These are phyloP conservation scores for Drosophila nr. perissopoda DNA, from an alignment of 2,888 invertebrate genomes.

Conservation along the genomic window DNA sequence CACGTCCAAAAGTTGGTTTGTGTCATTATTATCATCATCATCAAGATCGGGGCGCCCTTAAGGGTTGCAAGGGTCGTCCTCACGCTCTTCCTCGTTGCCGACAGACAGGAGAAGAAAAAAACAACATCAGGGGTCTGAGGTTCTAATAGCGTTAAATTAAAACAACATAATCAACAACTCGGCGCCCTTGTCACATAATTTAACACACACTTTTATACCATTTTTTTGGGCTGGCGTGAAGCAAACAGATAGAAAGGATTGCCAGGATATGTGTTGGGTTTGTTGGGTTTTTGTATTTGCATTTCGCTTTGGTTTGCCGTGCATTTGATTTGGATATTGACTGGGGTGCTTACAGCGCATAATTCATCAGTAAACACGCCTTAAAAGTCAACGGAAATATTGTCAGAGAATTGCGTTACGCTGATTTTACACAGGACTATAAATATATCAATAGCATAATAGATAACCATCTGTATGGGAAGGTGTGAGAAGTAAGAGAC, in stretches of 20 bases:
- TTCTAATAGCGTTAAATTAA: slow-evolving; percentile 83
- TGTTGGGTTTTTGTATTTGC: slow-evolving; percentile 71
- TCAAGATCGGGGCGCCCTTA: slow-evolving; percentile 24
- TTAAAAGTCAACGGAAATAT: slow-evolving; percentile 51
- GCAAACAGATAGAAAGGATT: slow-evolving; percentile 49
- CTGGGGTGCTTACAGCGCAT: slow-evolving; percentile 42
- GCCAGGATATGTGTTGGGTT: slow-evolving; percentile 37
- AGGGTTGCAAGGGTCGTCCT: slow-evolving; percentile 44
- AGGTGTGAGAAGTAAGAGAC: slow-evolving; percentile 19
- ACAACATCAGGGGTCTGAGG: slow-evolving; percentile 55
- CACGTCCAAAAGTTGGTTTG: slow-evolving; percentile 47
- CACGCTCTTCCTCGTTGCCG: neutral
- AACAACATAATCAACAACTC: slow-evolving; percentile 78
- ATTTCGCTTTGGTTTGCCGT: slow-evolving; percentile 69
- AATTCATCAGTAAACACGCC: slow-evolving; percentile 77
- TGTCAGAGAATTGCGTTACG: slow-evolving; percentile 19
- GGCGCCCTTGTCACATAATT: slow-evolving; percentile 73
- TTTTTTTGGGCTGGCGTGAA: slow-evolving; percentile 12
- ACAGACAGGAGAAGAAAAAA: neutral
- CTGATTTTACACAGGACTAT: slow-evolving; percentile 30
- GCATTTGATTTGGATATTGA: slow-evolving; percentile 18
- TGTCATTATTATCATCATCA: slow-evolving; percentile 52
- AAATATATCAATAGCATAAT: slow-evolving; percentile 40
- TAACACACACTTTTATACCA: slow-evolving; percentile 42
- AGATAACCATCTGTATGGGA: slow-evolving; percentile 16